Percentiles rank a stretch among this genome's conserved stretches.
These are phyloP conservation scores for Eumerus sabulonum DNA, from an alignment of 2,888 invertebrate species.

Conservation along the genomic window DNA sequence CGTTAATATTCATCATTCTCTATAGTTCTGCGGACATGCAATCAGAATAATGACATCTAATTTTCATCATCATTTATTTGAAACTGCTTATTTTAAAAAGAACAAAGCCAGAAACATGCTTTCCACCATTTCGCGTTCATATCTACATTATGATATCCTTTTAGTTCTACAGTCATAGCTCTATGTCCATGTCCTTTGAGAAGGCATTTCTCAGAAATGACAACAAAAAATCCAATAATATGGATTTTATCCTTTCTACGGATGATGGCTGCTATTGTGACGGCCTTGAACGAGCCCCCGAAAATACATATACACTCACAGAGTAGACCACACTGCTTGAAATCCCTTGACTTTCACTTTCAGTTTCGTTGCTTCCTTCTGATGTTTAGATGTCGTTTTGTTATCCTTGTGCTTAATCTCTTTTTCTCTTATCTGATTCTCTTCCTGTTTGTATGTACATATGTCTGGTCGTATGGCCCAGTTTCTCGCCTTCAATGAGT, in stretches of 20 bases:
- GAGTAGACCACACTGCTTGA: background rate
- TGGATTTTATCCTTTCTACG: conserved; percentile 35
- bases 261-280: background rate
- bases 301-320: conserved; percentile 1
- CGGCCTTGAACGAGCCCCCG: conserved; percentile 34
- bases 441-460: conserved; percentile 8
- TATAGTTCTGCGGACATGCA: background rate
- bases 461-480: conserved; percentile 35
- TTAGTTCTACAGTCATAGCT: conserved; percentile 4
- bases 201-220: conserved; percentile 3
- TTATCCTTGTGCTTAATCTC: background rate
- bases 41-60: conserved; percentile 36
- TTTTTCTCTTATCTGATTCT: conserved; percentile 7
- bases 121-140: background rate
- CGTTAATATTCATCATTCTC: too few species aligned
- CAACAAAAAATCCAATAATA: conserved; percentile 36
- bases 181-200: conserved; percentile 10
- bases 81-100: conserved; percentile 10
- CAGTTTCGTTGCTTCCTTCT: conserved; percentile 21
- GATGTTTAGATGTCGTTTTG: background rate
- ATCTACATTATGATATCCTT: conserved; percentile 12
- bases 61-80: conserved; percentile 56
- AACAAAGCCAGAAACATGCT: too few species aligned
- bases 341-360: conserved; percentile 28
- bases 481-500: conserved; percentile 20